Evolutionary conservation across 2,113 vertebrate species (phyloP), one percentile per base, ranked within the genome.

Genomic region (Cygnus atratus): DNA sequence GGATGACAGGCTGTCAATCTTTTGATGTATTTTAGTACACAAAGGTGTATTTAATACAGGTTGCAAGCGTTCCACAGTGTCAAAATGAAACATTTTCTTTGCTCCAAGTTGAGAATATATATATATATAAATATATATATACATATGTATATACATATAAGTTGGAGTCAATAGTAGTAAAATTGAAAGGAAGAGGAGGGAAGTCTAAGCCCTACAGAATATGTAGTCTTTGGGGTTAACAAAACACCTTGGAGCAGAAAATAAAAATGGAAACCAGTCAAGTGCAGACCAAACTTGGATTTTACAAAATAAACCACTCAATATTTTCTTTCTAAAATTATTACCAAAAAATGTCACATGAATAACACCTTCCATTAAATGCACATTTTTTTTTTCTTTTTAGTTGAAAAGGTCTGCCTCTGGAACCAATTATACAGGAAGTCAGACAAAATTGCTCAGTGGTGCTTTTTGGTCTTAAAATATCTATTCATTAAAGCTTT

Each of bases 401-500:
- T 1, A 6, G 6, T 73, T 63, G 25, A 41, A 61, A 92, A 68
- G 4, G 6, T 71, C 73, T 95, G 11, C 39, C 39, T 74, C 65
- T 93, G 76, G n/a, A 82, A 88, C 80, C 44, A 90, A 37, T 90
- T 94, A 81, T 13, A 41, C 39, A 81, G 72, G 73, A 81, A 90
- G 39, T 39, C 83, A 93, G 62, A 37, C 18, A 79, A 78, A 81
- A 78, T 57, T 65, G 74, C 2, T 10, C 10, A 11, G 48, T 18
- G 20, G 15, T 61, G 16, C 4, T 78, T 93, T 92, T 71, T 61
- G 24, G 39, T 84, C 57, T 92, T 90, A 78, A 95, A 90, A 78
- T 81, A 68, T n/a, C 54, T 82, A 39, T 80, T 83, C 78, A 77
- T 85, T 89, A 94, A 89, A 83, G 41, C 54, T 87, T 91, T 92